phyloP scores from a whole-genome alignment of 2,797 vertebrate species.

The Siniperca obscura region DNA sequence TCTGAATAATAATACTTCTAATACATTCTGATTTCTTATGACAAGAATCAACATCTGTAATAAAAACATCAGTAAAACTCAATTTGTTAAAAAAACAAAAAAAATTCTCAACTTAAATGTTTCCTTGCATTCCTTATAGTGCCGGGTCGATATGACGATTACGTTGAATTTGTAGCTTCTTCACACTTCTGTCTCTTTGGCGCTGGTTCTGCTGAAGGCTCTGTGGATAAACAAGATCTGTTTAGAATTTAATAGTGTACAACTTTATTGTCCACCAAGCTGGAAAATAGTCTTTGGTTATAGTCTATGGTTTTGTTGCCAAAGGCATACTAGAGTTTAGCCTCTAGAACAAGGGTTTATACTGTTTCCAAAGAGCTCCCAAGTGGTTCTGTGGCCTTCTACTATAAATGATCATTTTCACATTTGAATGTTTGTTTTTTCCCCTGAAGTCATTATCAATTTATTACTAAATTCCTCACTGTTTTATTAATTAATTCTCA shows the following conservation, averaged over 20 bases:
- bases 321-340: background rate
- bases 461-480: background rate
- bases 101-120: background rate
- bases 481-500: constrained; percentile 71
- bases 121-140: background rate
- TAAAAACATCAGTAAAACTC: constrained; percentile 38
- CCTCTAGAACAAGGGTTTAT: background rate
- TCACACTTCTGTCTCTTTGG: constrained; percentile 88
- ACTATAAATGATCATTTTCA: too few relatives aligned
- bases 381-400: too few relatives aligned
- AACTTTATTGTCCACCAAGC: background rate
- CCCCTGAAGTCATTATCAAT: background rate
- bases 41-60: constrained; percentile 36
- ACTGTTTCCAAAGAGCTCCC: background rate
- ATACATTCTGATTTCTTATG: constrained; percentile 13
- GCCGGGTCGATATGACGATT: background rate
- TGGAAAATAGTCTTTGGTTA: background rate
- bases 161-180: constrained; percentile 56
- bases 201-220: constrained; percentile 84
- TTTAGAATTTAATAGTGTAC: background rate
- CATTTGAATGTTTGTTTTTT: too few relatives aligned
- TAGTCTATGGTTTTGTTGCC: background rate
- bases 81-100: constrained; percentile 5
- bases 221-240: constrained; percentile 65
- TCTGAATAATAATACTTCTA: background rate